A percentile compares a stretch with the other conserved stretches of the same genome.
phyloP scores from a whole-genome alignment of 2,888 invertebrate species.

The Biston stratarius region DNA sequence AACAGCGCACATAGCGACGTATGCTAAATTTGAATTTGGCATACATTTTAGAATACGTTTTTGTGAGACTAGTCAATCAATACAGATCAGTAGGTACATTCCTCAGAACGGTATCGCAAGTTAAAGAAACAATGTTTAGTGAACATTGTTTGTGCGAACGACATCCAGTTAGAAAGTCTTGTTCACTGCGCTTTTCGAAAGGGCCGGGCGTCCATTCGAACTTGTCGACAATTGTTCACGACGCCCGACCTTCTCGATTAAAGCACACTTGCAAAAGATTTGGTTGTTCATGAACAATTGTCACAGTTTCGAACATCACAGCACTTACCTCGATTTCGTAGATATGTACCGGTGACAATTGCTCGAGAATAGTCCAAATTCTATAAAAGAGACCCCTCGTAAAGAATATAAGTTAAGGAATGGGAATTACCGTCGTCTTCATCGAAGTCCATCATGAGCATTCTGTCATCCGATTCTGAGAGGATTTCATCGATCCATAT shows the following conservation, averaged over 20 bases:
- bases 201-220: constrained; percentile 53
- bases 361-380: constrained; percentile 44
- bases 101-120: too few relatives aligned
- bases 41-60: too few relatives aligned
- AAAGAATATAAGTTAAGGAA: constrained; percentile 2
- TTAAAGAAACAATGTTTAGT: too few relatives aligned
- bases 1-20: too few relatives aligned
- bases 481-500: constrained; percentile 81
- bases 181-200: constrained; percentile 47
- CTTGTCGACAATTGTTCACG: constrained; percentile 65
- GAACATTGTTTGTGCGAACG: not conserved
- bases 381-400: not conserved
- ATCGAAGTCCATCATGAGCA: constrained; percentile 83
- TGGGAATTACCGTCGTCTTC: constrained; percentile 75
- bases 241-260: constrained; percentile 43
- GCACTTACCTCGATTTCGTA: constrained; percentile 55
- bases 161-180: not conserved
- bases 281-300: constrained; percentile 61
- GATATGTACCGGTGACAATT: constrained; percentile 57
- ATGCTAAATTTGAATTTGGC: too few relatives aligned
- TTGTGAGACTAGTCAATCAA: too few relatives aligned
- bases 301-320: constrained; percentile 61
- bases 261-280: not conserved
- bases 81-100: not conserved
- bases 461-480: constrained; percentile 76